Base-by-base conservation (phyloP, 2,113 vertebrate genomes). In the Sinocyclocheilus grahami region DNA sequence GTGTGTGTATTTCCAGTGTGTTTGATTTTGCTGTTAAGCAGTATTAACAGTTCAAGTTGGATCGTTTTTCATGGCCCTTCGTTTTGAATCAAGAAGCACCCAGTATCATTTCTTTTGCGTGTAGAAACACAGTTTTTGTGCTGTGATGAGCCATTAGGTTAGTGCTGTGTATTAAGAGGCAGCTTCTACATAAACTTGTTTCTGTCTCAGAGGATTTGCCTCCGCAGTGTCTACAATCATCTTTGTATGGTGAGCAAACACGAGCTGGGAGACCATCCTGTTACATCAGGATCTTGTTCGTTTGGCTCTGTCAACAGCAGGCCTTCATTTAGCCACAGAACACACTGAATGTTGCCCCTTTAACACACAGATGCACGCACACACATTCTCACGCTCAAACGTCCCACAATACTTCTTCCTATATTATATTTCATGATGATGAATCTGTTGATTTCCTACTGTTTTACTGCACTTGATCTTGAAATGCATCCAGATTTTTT, bases 281-380 rank as follows among this genome's bases (percentile, higher is more conserved):
- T 92, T 95, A 90, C 92, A 93, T 94, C 94, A 95, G 94, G 95
- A 95, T 95, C 93, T 94, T 91, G 93, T 93, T 91, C 78, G 92
- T 95, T 94, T 89, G 91, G 88, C 62, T 91, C 90, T 92, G 93
- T 95, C 93, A 94, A 93, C 93, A 95, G 92, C 92, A 89, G 88
- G 67, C 55, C 90, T 85, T 91, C 84, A 58, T 77, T 86, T 67
- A 69, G 63, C 84, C 88, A 33, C 88, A 89, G 78, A 90, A 89
- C 89, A 88, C 78, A 53, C 63, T 51, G 69, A n/a, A 46, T 37
- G 37, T 67, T 11, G 37, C 53, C 58, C 8, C 20, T 75, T 46
- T 46, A 33, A 33, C 48, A 74, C 74, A 58, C 76, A 67, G 0
- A 53, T 53, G 51, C 51, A 53, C 51, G 51, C 51, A 53, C 51